Conservation (phyloP, 2,797 vertebrate genomes). For the Typhlichthys eigenmanni region DNA sequence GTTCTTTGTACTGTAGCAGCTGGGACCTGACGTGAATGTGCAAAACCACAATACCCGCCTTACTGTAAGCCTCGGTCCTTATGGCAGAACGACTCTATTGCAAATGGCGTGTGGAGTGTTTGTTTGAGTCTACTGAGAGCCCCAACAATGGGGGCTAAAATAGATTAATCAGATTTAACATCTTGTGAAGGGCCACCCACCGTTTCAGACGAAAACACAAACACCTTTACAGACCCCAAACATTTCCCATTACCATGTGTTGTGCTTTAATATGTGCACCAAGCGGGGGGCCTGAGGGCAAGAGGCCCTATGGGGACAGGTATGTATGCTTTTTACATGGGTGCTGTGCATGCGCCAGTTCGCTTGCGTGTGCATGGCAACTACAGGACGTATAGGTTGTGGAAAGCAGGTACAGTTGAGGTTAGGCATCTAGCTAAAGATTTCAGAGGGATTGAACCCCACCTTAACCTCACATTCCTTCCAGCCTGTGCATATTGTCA, state of each 20-base stretch:
- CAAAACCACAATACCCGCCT: too few relatives aligned
- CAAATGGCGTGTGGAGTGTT: too few relatives aligned
- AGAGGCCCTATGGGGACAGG: constrained; percentile 6
- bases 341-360: not conserved
- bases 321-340: not conserved
- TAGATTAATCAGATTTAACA: constrained; percentile 15
- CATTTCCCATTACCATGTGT: constrained; percentile 12
- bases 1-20: constrained; percentile 2
- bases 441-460: too few relatives aligned
- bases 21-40: not conserved
- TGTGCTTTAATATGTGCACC: constrained; percentile 17
- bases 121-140: not conserved
- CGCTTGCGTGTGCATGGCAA: not conserved
- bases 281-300: constrained; percentile 8
- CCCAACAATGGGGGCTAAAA: constrained; percentile 22
- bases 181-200: not conserved
- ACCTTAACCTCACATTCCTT: not conserved
- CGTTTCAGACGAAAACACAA: constrained; percentile 10
- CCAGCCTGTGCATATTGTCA: not conserved
- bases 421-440: too few relatives aligned
- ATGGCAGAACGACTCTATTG: too few relatives aligned
- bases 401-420: too few relatives aligned
- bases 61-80: too few relatives aligned
- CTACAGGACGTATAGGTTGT: too few relatives aligned
- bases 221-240: constrained; percentile 18